Evolutionary conservation across 2,113 vertebrate species (phyloP).

Genomic region (Ctenomys sociabilis): DNA sequence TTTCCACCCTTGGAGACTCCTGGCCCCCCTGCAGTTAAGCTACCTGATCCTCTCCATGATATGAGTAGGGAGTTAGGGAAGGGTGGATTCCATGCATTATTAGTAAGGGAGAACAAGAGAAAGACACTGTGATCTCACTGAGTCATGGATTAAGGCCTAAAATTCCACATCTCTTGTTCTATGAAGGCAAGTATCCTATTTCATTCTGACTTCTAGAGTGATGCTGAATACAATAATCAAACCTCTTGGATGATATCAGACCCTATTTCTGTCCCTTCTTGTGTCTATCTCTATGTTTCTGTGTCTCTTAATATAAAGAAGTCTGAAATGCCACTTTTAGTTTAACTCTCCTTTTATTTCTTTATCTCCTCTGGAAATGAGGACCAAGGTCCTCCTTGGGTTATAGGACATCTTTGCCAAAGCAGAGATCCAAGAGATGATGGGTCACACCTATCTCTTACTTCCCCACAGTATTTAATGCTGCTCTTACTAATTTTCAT

Average conservation of each 20-base stretch:
- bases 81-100: too few species aligned
- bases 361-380: slow-evolving; percentile 12
- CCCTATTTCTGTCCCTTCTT: not conserved
- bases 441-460: not conserved
- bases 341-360: slow-evolving; percentile 17
- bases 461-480: not conserved
- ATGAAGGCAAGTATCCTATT: not conserved
- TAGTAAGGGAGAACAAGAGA: not conserved
- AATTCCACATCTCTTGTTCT: not conserved
- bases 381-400: not conserved
- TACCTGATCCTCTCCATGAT: not conserved
- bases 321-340: not conserved
- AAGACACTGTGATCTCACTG: not conserved
- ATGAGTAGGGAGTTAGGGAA: not conserved
- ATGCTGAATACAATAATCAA: not conserved
- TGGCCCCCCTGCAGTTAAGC: not conserved
- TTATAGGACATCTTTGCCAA: not conserved
- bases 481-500: not conserved
- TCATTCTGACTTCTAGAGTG: not conserved
- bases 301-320: not conserved
- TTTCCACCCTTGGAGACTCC: not conserved
- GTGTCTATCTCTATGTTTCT: not conserved
- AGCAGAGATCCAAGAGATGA: not conserved
- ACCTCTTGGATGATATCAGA: slow-evolving; percentile 7
- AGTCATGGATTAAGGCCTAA: not conserved